phyloP scores from a whole-genome alignment of 2,797 vertebrate genomes.

The Chromobotia macracanthus region DNA sequence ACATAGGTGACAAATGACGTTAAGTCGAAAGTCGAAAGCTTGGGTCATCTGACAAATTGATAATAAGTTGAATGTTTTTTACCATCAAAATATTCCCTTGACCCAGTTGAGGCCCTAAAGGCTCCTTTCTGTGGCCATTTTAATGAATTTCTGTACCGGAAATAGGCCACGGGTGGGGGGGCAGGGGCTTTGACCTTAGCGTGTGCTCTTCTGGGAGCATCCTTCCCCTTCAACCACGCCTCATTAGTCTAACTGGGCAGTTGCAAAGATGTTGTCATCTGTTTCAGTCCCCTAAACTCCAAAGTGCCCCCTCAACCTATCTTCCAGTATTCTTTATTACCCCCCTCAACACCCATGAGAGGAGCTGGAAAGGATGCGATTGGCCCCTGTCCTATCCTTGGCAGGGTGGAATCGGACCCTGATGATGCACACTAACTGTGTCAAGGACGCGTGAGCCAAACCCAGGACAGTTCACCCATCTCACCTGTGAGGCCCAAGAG shows the following conservation, averaged over 20 bases:
- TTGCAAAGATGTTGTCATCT: conserved; percentile 67
- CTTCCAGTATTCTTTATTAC: conserved; percentile 40
- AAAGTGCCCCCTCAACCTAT: conserved; percentile 31
- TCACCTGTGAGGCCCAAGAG: conserved; percentile 34
- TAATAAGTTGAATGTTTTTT: conserved; percentile 17
- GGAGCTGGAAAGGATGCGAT: conserved; percentile 49
- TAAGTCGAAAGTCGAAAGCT: not conserved
- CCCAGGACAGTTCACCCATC: conserved; percentile 28
- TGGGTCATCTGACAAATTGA: conserved; percentile 15
- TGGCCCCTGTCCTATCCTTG: conserved; percentile 59
- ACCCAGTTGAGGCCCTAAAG: conserved; percentile 50
- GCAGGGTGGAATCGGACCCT: conserved; percentile 46
- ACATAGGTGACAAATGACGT: conserved; percentile 11
- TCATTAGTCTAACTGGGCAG: conserved; percentile 73
- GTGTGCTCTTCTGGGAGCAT: conserved; percentile 63
- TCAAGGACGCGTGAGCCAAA: conserved; percentile 68
- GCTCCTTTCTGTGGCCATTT: conserved; percentile 32
- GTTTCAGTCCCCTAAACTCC: conserved; percentile 67
- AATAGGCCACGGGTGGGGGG: conserved; percentile 66
- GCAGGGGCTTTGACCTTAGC: conserved; percentile 58
- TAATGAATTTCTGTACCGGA: conserved; percentile 55
- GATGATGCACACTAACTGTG: conserved; percentile 62
- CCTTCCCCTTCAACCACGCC: conserved; percentile 59
- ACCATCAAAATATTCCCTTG: conserved; percentile 42
- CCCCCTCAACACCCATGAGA: conserved; percentile 54